A percentile compares a stretch with the other conserved stretches of the same genome.
Conservation (phyloP, 64 coral and sea anemone species). For the Dendronephthya gigantea region DNA sequence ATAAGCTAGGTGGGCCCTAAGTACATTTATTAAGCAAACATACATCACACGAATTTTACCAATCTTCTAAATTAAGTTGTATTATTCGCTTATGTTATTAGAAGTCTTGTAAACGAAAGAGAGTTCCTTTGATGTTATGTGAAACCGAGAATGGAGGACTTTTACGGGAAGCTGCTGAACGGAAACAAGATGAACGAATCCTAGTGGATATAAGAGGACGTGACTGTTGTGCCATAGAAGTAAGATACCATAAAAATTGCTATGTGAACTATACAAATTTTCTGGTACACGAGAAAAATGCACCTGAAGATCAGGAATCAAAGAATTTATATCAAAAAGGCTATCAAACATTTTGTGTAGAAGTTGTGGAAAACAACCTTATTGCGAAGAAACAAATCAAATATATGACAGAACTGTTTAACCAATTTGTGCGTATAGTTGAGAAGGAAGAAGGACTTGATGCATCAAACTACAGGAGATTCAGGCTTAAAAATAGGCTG, state of each 20-base stretch:
- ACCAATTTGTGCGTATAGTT: not conserved
- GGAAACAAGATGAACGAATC: not conserved
- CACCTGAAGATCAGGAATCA: not conserved
- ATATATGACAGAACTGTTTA: not conserved
- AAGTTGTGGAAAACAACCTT: not conserved
- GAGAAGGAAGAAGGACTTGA: not conserved
- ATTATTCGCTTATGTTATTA: not conserved
- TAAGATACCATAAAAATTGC: not conserved
- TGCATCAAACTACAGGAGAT: not conserved
- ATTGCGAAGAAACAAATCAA: not conserved
- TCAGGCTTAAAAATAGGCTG: not conserved
- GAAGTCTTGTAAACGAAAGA: not conserved
- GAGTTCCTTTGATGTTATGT: not conserved
- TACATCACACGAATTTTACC: not conserved
- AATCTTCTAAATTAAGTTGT: constrained; percentile 1
- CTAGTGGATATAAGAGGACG: constrained; percentile 14
- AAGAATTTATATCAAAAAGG: not conserved
- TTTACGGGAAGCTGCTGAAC: not conserved
- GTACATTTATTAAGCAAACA: too few species aligned
- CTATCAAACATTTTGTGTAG: not conserved
- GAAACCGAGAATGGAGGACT: not conserved
- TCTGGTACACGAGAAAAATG: not conserved
- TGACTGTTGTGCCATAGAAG: not conserved
- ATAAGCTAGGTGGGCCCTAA: not conserved
- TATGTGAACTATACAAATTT: not conserved